Conservation (phyloP, 2,113 vertebrate species). For the Speoplatyrhinus poulsoni region DNA sequence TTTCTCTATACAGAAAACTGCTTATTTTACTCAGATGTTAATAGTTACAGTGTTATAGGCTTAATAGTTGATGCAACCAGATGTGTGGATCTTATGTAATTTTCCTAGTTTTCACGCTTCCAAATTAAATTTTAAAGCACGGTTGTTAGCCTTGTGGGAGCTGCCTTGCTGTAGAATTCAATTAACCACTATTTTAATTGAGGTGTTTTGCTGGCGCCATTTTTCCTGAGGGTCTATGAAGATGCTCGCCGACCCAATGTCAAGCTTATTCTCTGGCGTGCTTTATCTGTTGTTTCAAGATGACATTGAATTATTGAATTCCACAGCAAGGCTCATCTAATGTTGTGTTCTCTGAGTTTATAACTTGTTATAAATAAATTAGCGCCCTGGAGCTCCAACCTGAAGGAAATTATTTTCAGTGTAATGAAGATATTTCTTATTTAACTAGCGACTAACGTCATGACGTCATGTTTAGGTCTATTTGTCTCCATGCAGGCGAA, state of each 20-base stretch:
- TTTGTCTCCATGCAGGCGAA: conserved; percentile 16
- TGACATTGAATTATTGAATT: conserved; percentile 65
- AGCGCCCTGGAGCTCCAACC: conserved; percentile 49
- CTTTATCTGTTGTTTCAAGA: conserved; percentile 45
- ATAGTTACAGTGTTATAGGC: neutral
- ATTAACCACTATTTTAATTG: conserved; percentile 59
- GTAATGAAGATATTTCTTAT: conserved; percentile 41
- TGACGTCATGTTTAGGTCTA: conserved; percentile 6
- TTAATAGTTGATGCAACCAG: neutral
- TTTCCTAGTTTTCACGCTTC: conserved; percentile 1
- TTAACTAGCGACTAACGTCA: conserved; percentile 11
- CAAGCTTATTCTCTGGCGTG: conserved; percentile 37
- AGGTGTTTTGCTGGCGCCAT: conserved; percentile 47
- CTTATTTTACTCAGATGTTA: neutral
- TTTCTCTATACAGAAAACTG: conserved; percentile 18
- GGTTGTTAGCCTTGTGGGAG: conserved; percentile 8
- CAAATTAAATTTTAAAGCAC: conserved; percentile 18
- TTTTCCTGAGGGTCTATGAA: conserved; percentile 53
- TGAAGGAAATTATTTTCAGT: conserved; percentile 58
- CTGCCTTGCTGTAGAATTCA: conserved; percentile 36
- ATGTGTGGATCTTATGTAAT: neutral
- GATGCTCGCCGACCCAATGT: conserved; percentile 37
- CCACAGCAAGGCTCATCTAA: conserved; percentile 51
- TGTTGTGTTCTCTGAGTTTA: conserved; percentile 2
- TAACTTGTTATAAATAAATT: conserved; percentile 53